Base-by-base conservation (phyloP, 2,797 vertebrate genomes). In the Paramormyrops hopkinsi region DNA sequence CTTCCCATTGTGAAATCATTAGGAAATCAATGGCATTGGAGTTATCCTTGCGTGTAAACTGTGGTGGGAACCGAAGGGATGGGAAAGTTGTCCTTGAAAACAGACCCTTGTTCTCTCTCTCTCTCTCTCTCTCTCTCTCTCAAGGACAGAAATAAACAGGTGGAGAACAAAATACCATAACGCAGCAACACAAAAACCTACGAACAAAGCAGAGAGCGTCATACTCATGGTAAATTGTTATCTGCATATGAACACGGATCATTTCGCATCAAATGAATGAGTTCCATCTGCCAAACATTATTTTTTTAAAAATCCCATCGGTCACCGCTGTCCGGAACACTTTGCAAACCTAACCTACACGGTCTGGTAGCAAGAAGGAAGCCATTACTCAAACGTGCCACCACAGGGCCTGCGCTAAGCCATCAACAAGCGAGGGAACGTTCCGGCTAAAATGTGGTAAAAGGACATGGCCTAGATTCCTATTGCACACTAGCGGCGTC, bases 1-100 rank as follows among this genome's bases (percentile, higher is more conserved):
- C 85, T 19, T 56, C 53, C 29, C 51, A 87, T 56, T 87, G 85
- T 87, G 85, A 56, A 87, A 87, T 56, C 85, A 59, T 87, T 87
- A 56, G 85, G 51, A 87, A 59, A 87, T 59, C 29, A 59, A 41
- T 59, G 25, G 33, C 19, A 37, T 7, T 33, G 48, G 50, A 86
- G 84, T 54, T 85, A 85, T 17, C 17, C 82, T 51, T 9, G 11
- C 25, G 19, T 37, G 51, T 54, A 59, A 37, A n/a, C 85, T 9
- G 51, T 37, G 85, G 51, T 87, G 85, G 51, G 85, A 87, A 87
- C 22, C 0, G 17, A 44, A 56, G 33, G 48, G 85, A 87, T 41
- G 51, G 53, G 25, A 87, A 59, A 59, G 51, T 54, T 86, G 48
- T 19, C 85, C 85, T 56, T 86, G 51, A 86, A 46, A 11, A 25